phyloP scores from a whole-genome alignment of 2,113 vertebrate genomes.

The Apeltes quadracus region DNA sequence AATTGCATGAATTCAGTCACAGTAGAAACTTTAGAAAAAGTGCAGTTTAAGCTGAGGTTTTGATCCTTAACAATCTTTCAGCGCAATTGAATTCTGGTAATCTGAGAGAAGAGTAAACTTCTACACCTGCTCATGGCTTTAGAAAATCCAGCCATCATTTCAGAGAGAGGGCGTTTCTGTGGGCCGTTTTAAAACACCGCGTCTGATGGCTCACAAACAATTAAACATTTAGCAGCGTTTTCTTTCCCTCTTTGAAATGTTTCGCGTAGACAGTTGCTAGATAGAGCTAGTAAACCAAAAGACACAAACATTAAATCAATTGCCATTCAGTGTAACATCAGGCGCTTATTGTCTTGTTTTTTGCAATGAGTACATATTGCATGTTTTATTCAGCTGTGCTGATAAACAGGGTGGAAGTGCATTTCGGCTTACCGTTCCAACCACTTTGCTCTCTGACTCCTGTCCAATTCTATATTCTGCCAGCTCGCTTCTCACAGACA shows the following conservation, averaged over 20 bases:
- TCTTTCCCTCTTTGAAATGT: neutral
- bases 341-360: slow-evolving; percentile 15
- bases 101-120: neutral
- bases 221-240: neutral
- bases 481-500: slow-evolving; percentile 44
- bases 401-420: slow-evolving; percentile 12
- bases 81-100: too few relatives aligned
- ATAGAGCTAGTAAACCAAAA: neutral
- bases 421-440: slow-evolving; percentile 34
- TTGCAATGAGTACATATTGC: slow-evolving; percentile 2
- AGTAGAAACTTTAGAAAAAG: neutral
- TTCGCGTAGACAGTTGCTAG: neutral
- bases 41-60: too few relatives aligned
- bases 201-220: neutral
- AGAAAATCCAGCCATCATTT: neutral
- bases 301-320: neutral
- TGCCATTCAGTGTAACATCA: neutral
- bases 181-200: neutral
- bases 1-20: neutral
- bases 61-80: too few relatives aligned
- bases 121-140: neutral
- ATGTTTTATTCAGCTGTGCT: slow-evolving; percentile 53
- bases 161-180: neutral
- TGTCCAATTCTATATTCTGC: slow-evolving; percentile 52
- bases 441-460: slow-evolving; percentile 60